Percentiles rank a stretch among this genome's conserved stretches.
Evolutionary conservation across 1,140 invertebrate genomes (phyloP).

Genomic region (Argopecten irradians): DNA sequence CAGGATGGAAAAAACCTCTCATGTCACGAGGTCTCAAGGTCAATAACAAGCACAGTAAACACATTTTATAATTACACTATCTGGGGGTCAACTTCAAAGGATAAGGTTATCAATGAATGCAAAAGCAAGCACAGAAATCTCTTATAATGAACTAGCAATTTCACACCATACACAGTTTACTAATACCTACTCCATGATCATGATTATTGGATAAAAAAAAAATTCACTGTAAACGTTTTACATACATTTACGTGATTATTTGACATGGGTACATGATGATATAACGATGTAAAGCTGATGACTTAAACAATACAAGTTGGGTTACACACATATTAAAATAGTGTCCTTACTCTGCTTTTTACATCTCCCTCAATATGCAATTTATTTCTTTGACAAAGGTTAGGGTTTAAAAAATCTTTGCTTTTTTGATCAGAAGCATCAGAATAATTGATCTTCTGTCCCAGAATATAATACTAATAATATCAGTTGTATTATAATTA

Average conservation of each 20-base stretch:
- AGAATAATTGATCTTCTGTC: too few relatives aligned
- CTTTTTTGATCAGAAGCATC: too few relatives aligned
- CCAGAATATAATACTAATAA: too few relatives aligned
- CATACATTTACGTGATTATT: background rate
- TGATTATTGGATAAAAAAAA: background rate
- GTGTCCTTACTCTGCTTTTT: background rate
- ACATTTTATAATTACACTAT: too few relatives aligned
- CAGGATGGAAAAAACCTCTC: background rate
- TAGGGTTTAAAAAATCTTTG: too few relatives aligned
- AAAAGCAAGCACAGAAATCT: background rate
- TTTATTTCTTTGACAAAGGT: too few relatives aligned
- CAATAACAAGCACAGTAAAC: too few relatives aligned
- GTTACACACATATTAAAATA: background rate
- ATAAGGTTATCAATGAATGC: background rate
- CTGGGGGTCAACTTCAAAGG: background rate
- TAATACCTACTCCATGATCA: constrained; percentile 12
- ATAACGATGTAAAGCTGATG: background rate
- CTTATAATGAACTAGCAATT: background rate
- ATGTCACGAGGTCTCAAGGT: too few relatives aligned
- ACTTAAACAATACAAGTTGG: background rate
- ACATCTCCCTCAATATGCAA: background rate
- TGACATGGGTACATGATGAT: background rate
- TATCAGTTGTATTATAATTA: too few relatives aligned
- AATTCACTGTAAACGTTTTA: background rate
- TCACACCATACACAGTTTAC: background rate